Percentiles rank a stretch among this genome's conserved stretches.
Conservation (phyloP, 2,113 vertebrate genomes). For the Ceyx cyanopectus region DNA sequence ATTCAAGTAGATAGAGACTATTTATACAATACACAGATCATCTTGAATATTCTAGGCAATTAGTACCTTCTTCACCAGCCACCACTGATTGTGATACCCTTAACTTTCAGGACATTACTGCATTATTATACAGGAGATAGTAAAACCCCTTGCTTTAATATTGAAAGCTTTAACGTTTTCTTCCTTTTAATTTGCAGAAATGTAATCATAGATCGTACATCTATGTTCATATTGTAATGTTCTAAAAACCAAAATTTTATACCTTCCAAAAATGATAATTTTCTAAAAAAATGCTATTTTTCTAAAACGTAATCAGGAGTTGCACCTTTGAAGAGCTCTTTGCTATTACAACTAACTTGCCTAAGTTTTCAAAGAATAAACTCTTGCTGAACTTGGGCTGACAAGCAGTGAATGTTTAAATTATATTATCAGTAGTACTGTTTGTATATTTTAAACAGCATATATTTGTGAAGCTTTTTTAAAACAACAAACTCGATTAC, state of each 20-base stretch:
- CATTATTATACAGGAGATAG: background rate
- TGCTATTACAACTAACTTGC: background rate
- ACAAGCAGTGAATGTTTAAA: background rate
- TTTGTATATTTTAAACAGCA: background rate
- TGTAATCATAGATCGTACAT: background rate
- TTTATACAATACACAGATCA: background rate
- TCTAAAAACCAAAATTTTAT: background rate
- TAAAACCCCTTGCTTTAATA: background rate
- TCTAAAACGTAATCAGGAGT: background rate
- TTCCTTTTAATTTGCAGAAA: background rate
- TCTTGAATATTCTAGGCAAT: background rate
- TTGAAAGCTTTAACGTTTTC: background rate
- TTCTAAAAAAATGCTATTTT: background rate
- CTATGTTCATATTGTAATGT: background rate
- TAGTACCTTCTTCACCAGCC: background rate
- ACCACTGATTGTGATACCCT: background rate
- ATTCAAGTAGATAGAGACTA: background rate
- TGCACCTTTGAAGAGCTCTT: background rate
- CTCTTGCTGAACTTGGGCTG: background rate
- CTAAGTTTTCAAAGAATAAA: background rate
- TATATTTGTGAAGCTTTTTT: background rate
- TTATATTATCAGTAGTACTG: background rate
- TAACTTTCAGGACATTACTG: background rate
- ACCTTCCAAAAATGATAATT: background rate
- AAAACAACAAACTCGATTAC: background rate